These are phyloP conservation scores for Periparus ater DNA, from an alignment of 2,797 vertebrate genomes.

Conservation along the genomic window DNA sequence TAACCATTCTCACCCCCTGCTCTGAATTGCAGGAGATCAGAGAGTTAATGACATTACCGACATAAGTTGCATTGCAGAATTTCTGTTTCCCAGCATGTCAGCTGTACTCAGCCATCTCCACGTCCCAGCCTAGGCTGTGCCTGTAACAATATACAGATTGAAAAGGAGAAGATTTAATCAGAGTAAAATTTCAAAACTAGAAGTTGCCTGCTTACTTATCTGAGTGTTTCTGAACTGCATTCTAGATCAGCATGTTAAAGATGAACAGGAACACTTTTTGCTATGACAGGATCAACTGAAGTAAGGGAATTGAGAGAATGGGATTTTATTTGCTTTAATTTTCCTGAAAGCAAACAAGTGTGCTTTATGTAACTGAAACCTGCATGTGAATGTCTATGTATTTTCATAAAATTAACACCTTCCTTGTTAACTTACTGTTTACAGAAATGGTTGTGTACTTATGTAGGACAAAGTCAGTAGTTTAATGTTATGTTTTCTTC, in stretches of 20 bases:
- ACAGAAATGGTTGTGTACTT: neutral
- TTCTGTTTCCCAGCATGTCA: neutral
- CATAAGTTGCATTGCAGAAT: neutral
- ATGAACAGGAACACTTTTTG: neutral
- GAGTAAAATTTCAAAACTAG: constrained; percentile 32
- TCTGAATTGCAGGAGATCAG: neutral
- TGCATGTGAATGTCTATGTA: neutral
- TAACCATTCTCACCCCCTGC: neutral
- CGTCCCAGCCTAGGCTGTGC: neutral
- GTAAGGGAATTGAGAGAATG: neutral
- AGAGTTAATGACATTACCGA: neutral
- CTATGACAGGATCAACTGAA: neutral
- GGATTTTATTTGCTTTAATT: neutral
- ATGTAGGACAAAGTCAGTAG: neutral
- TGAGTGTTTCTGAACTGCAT: neutral
- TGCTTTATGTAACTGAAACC: neutral
- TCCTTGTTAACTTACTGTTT: neutral
- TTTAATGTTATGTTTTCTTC: neutral
- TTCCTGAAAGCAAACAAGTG: neutral
- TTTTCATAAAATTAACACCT: neutral
- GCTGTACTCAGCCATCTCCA: neutral
- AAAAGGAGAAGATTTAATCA: neutral
- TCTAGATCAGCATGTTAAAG: neutral
- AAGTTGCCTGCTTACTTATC: neutral
- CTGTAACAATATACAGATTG: constrained; percentile 18